Base-by-base conservation (phyloP, 2,888 invertebrate genomes). In the Thecophora atra region DNA sequence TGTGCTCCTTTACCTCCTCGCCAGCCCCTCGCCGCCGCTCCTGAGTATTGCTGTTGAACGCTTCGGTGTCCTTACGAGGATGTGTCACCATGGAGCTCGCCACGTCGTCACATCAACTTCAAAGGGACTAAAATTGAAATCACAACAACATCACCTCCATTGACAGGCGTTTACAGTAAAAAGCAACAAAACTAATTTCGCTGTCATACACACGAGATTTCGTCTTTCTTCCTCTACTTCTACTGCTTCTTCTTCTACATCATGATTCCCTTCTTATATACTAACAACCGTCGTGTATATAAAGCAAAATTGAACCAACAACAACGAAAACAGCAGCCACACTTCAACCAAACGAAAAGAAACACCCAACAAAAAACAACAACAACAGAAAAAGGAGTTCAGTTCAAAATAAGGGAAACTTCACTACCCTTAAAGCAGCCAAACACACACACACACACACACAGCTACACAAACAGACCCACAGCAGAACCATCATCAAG, bases 221-320 rank as follows among this genome's bases (percentile, higher is more conserved):
- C 26, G 21, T 56, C 21, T 56, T 56, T 24, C 5, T 24, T 47
- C 15, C 47, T 15, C 1, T 2, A 17, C 47, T n/a, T 47, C n/a
- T 47, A 17, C 11, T 15, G 11, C 47, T n/a, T 44, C 44, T 44
- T 44, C 13, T n/a, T n/a, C n/a, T n/a, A n/a, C n/a, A n/a, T n/a
- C n/a, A n/a, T n/a, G n/a, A n/a, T n/a, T n/a, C n/a, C n/a, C n/a
- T n/a, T 47, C 26, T 37, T 65, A 65, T 52, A 21, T 65, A 47
- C 26, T 11, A 37, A 15, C 7, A 17, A 3, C 19, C 17, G 11
- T n/a, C 19, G 26, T 52, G 44, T 58, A 68, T 13, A 68, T 68
- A 68, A 58, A 44, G 68, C 68, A 63, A 63, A 70, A 70, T 62
- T 52, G 70, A n/a, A n/a, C n/a, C n/a, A n/a, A n/a, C 15, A 30